Conservation (phyloP, 2,113 vertebrate genomes). For the Theristicus caerulescens region DNA sequence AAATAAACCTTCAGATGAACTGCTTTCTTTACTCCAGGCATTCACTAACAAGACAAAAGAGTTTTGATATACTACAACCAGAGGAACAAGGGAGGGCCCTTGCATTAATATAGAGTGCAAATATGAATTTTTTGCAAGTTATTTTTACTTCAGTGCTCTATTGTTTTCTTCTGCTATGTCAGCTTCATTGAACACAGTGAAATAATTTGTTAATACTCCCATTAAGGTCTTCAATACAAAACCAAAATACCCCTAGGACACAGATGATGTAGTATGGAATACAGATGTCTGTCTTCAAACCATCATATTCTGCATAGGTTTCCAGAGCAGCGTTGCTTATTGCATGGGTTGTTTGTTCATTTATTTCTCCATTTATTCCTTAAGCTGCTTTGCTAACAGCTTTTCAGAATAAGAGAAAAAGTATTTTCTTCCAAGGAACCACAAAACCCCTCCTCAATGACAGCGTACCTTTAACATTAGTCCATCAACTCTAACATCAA, state of each 20-base stretch:
- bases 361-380: background rate
- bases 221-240: background rate
- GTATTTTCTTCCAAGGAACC: background rate
- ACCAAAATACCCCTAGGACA: background rate
- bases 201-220: background rate
- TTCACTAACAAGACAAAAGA: background rate
- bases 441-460: background rate
- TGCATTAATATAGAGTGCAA: background rate
- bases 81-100: background rate
- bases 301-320: background rate
- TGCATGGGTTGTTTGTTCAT: background rate
- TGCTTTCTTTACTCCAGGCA: background rate
- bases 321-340: background rate
- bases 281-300: background rate
- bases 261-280: background rate
- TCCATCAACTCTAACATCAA: conserved; percentile 92
- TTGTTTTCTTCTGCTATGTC: background rate
- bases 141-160: background rate
- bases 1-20: background rate
- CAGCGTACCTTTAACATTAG: conserved; percentile 93
- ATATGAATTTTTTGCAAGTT: background rate
- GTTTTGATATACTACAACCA: background rate
- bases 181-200: background rate
- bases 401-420: background rate
- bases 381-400: background rate